These are phyloP conservation scores for Tachysurus vachellii DNA, from an alignment of 2,113 vertebrate species.

Conservation along the genomic window DNA sequence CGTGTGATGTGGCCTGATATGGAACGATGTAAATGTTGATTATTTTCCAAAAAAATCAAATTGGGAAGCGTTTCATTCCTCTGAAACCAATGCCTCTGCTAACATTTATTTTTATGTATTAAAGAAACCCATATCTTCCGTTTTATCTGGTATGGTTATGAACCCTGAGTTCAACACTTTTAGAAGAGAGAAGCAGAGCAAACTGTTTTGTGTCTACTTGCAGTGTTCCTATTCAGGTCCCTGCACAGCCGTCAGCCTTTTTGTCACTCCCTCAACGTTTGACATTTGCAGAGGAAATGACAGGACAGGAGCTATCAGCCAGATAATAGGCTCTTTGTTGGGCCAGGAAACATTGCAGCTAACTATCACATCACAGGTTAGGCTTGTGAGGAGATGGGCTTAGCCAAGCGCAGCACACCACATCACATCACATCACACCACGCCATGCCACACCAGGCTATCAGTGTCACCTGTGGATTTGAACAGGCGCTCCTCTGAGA, in stretches of 20 bases:
- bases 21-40: background rate
- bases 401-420: background rate
- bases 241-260: slow-evolving; percentile 18
- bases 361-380: slow-evolving; percentile 40
- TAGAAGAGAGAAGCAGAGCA: background rate
- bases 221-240: background rate
- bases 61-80: background rate
- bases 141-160: background rate
- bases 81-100: background rate
- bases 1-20: background rate
- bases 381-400: slow-evolving; percentile 13
- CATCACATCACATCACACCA: slow-evolving; percentile 4
- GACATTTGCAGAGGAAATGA: slow-evolving; percentile 48
- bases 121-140: background rate
- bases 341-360: slow-evolving; percentile 16
- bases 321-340: slow-evolving; percentile 47
- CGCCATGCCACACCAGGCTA: background rate
- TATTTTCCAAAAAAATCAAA: background rate
- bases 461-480: slow-evolving; percentile 14
- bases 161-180: slow-evolving; percentile 24
- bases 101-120: background rate
- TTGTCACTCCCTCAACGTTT: slow-evolving; percentile 29
- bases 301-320: slow-evolving; percentile 41
- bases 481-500: slow-evolving; percentile 1
- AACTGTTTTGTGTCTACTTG: slow-evolving; percentile 4